Percentiles rank a stretch among this genome's conserved stretches.
phyloP scores from a whole-genome alignment of 2,113 vertebrate species.

The Sphaerodactylus townsendi region DNA sequence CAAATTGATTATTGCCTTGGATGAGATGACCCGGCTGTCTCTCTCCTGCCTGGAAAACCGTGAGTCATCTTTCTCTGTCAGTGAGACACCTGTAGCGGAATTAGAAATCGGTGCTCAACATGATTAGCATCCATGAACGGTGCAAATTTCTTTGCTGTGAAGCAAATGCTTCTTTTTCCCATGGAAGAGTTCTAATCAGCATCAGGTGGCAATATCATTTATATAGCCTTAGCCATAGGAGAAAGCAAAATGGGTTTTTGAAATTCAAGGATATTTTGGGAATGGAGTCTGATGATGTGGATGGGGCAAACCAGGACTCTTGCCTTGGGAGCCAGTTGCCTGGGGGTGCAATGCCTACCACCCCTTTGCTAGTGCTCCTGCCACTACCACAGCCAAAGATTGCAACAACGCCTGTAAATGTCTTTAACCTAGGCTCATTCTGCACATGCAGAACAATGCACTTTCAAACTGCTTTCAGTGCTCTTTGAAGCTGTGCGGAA shows the following conservation, averaged over 20 bases:
- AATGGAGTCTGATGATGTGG: neutral
- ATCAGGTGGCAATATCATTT: neutral
- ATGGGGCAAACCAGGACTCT: too few relatives aligned
- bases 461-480: too few relatives aligned
- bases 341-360: too few relatives aligned
- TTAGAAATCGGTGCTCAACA: neutral
- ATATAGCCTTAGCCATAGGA: neutral
- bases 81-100: constrained; percentile 31
- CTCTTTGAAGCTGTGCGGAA: too few relatives aligned
- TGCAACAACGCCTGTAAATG: too few relatives aligned
- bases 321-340: too few relatives aligned
- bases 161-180: neutral
- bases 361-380: too few relatives aligned
- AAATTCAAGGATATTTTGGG: neutral
- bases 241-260: neutral
- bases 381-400: too few relatives aligned
- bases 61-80: constrained; percentile 13
- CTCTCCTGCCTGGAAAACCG: constrained; percentile 28
- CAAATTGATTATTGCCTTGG: constrained; percentile 42
- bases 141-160: neutral
- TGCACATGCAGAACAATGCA: too few relatives aligned
- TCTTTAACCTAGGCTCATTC: too few relatives aligned
- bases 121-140: neutral
- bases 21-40: constrained; percentile 4
- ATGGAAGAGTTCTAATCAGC: neutral